phyloP scores from a whole-genome alignment of 1,140 invertebrate species.

The Arctopsyche grandis region DNA sequence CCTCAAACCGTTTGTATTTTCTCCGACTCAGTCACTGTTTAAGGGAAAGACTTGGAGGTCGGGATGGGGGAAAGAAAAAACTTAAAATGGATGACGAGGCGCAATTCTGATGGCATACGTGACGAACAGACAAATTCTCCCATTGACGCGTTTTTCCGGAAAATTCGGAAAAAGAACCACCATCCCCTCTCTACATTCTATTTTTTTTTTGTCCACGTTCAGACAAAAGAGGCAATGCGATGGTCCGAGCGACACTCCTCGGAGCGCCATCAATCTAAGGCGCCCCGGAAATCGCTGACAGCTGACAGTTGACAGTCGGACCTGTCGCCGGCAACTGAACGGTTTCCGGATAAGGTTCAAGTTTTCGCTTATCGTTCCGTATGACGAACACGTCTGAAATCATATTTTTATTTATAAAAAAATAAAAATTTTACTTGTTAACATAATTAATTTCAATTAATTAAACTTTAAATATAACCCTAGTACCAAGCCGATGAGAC shows the following conservation, averaged over 20 bases:
- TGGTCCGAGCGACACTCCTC: slow-evolving; percentile 17
- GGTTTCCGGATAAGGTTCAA: slow-evolving; percentile 23
- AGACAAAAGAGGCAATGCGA: background rate
- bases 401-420: too few relatives aligned
- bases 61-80: slow-evolving; percentile 42
- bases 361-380: slow-evolving; percentile 13
- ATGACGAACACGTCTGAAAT: background rate
- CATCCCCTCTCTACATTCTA: background rate
- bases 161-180: slow-evolving; percentile 20
- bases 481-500: too few relatives aligned
- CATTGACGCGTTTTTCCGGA: slow-evolving; percentile 28
- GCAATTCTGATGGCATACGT: slow-evolving; percentile 51
- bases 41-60: slow-evolving; percentile 9
- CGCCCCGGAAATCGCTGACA: slow-evolving; percentile 48
- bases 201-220: slow-evolving; percentile 14
- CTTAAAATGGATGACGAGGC: slow-evolving; percentile 54
- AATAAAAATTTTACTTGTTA: too few relatives aligned
- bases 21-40: slow-evolving; percentile 12
- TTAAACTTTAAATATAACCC: too few relatives aligned
- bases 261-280: slow-evolving; percentile 27
- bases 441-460: too few relatives aligned
- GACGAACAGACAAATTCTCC: slow-evolving; percentile 48
- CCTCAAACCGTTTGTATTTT: background rate
- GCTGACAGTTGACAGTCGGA: slow-evolving; percentile 53
- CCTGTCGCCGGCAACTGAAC: slow-evolving; percentile 37